A percentile compares a stretch with the other conserved stretches of the same genome.
These are phyloP conservation scores for Heteromormyrus szaboi DNA, from an alignment of 2,797 vertebrate genomes.

Conservation along the genomic window DNA sequence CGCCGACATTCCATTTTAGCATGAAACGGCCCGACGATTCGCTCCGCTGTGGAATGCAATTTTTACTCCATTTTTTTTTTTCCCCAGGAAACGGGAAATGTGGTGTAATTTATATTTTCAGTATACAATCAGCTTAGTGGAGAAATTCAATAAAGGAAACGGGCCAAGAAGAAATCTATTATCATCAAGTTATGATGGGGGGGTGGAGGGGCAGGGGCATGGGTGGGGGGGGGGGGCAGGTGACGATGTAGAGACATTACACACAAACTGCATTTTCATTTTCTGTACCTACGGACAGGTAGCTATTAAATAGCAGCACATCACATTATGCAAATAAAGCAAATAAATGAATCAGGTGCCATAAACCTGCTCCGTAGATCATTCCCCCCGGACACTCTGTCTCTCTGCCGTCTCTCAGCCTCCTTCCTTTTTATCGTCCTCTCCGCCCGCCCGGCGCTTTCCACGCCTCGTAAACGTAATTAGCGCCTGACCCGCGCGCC, in stretches of 20 bases:
- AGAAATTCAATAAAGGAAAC: constrained; percentile 13
- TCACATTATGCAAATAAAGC: constrained; percentile 10
- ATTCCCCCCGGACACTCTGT: background rate
- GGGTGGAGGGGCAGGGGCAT: no score
- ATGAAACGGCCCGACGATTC: background rate
- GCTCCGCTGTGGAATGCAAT: background rate
- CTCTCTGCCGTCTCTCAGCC: background rate
- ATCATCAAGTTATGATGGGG: background rate
- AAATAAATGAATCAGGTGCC: constrained; percentile 8
- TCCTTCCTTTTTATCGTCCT: background rate
- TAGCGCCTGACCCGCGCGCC: background rate
- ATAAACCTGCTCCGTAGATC: background rate
- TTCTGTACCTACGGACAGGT: constrained; percentile 2
- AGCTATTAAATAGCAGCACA: constrained; percentile 8
- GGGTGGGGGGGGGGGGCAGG: no score
- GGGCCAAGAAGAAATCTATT: background rate
- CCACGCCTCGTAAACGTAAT: background rate
- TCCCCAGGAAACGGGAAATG: background rate
- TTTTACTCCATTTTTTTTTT: background rate
- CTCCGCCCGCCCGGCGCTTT: background rate
- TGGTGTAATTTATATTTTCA: constrained; percentile 7
- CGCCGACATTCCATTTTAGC: background rate
- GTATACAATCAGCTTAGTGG: constrained; percentile 13
- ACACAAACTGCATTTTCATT: background rate
- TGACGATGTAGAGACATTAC: background rate